Evolutionary conservation across 92 coral and sea anemone genomes (phyloP).

Genomic region (Parazoanthus swiftii): DNA sequence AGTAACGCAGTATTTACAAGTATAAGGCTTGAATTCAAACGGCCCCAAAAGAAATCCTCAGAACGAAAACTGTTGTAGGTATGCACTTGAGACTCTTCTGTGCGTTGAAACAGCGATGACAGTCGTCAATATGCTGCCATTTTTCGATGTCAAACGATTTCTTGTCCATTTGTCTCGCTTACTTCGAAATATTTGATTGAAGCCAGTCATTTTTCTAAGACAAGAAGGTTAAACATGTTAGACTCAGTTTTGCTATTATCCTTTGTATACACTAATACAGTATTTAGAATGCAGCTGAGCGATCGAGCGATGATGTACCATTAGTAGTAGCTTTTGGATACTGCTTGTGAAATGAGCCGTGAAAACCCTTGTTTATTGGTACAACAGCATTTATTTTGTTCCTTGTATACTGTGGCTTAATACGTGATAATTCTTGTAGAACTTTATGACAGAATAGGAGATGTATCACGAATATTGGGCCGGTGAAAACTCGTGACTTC

Average conservation of each 20-base stretch:
- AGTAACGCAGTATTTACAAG: background rate
- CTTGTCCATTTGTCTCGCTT: background rate
- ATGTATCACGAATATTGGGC: background rate
- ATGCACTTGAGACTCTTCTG: slow-evolving; percentile 4
- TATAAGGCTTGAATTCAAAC: background rate
- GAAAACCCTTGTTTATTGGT: slow-evolving; percentile 2
- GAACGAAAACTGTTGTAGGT: background rate
- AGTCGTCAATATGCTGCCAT: background rate
- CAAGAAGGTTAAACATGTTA: background rate
- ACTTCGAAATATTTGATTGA: background rate
- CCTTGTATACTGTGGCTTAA: background rate
- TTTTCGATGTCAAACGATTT: background rate
- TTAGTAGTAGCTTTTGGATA: too few species aligned
- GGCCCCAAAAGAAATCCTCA: background rate
- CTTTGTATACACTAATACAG: background rate
- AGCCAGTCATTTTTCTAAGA: background rate
- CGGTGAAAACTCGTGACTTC: slow-evolving; percentile 16
- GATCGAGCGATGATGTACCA: background rate
- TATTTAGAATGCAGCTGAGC: background rate
- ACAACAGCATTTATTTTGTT: background rate
- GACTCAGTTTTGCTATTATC: background rate
- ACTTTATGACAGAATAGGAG: background rate
- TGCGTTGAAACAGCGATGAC: background rate
- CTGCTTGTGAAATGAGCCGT: slow-evolving; percentile 27
- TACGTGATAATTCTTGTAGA: background rate